Evolutionary conservation across 2,113 vertebrate species (phyloP).

Genomic region (Seriola aureovittata): DNA sequence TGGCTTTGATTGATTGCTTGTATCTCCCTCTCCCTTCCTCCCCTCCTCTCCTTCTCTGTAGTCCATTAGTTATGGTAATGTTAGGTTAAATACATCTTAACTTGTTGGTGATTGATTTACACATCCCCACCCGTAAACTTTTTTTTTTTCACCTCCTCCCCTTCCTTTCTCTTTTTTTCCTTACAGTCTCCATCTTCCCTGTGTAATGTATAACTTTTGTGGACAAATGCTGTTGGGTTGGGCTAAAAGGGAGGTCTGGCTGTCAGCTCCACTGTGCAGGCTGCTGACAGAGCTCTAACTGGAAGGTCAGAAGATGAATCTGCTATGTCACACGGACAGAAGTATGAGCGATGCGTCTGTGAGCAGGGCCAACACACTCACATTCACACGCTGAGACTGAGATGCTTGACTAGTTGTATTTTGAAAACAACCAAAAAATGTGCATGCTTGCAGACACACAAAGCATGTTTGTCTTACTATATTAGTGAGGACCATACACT

Average conservation of each 20-base stretch:
- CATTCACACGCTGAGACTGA: constrained; percentile 2
- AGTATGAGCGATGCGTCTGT: constrained; percentile 30
- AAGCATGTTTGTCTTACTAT: neutral
- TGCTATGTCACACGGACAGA: constrained; percentile 43
- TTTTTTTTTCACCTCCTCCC: neutral
- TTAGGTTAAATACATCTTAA: constrained; percentile 69
- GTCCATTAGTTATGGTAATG: constrained; percentile 72
- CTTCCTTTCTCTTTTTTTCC: neutral
- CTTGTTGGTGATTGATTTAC: constrained; percentile 62
- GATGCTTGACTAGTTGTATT: neutral
- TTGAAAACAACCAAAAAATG: neutral
- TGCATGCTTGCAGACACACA: neutral
- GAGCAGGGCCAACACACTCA: constrained; percentile 9
- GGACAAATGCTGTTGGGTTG: constrained; percentile 18
- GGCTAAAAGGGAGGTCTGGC: constrained; percentile 32
- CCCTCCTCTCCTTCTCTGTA: constrained; percentile 33
- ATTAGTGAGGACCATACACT: neutral
- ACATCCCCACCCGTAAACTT: constrained; percentile 33
- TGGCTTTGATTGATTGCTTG: constrained; percentile 59
- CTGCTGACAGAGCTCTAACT: constrained; percentile 47
- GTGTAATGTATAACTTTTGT: constrained; percentile 30
- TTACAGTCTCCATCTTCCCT: neutral
- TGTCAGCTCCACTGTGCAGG: constrained; percentile 39
- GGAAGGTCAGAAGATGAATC: constrained; percentile 58
- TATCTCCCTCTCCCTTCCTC: constrained; percentile 21